phyloP scores from a whole-genome alignment of 1,140 invertebrate species.

The Atta cephalotes region DNA sequence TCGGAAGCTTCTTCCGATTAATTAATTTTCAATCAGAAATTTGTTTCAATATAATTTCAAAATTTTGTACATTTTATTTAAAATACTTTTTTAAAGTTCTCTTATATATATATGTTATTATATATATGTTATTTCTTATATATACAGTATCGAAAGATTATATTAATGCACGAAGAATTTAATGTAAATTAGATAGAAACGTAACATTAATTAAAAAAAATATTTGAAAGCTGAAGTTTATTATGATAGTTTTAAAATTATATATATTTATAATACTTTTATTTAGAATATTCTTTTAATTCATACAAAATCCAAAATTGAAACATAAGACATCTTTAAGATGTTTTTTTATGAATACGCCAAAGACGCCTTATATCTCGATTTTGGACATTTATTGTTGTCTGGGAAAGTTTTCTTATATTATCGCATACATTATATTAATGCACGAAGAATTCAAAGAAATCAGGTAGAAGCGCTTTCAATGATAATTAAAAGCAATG shows the following conservation, averaged over 20 bases:
- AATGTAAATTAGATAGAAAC: background rate
- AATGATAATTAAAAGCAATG: background rate
- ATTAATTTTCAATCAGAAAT: too few relatives aligned
- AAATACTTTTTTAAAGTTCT: background rate
- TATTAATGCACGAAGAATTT: background rate
- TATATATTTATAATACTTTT: background rate
- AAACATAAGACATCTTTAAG: too few relatives aligned
- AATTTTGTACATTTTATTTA: conserved; percentile 15
- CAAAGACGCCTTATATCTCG: too few relatives aligned
- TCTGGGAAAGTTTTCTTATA: background rate
- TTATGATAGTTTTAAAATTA: background rate
- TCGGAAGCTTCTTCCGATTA: too few relatives aligned
- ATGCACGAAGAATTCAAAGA: background rate
- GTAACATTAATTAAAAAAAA: background rate
- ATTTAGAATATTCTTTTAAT: background rate
- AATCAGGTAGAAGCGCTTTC: background rate
- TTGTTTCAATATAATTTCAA: background rate
- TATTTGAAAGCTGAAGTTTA: background rate
- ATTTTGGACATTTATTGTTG: too few relatives aligned
- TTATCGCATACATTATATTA: background rate
- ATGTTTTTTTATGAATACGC: too few relatives aligned
- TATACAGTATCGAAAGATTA: background rate
- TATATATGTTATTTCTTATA: background rate
- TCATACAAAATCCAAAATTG: too few relatives aligned
- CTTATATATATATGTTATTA: background rate